phyloP scores from a whole-genome alignment of 2,797 vertebrate genomes.

The Borostomias antarcticus region DNA sequence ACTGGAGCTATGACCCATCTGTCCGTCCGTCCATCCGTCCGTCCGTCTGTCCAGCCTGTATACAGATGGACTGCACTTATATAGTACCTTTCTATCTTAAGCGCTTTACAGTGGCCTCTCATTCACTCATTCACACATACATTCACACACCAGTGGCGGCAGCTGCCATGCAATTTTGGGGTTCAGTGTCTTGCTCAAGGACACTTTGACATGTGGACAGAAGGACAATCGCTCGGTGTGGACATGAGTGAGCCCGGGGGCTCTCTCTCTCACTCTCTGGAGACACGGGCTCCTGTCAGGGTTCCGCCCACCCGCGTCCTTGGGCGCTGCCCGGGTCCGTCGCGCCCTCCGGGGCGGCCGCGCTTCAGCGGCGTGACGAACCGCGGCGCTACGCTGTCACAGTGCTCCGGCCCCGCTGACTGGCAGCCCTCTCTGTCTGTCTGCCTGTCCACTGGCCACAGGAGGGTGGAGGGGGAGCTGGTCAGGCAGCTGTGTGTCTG shows the following conservation, averaged over 20 bases:
- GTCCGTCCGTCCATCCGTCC: not conserved
- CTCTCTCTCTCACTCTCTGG: too few relatives aligned
- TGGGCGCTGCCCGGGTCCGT: constrained; percentile 21
- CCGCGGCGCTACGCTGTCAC: not conserved
- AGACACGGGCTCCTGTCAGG: constrained; percentile 54
- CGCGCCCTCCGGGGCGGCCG: constrained; percentile 14
- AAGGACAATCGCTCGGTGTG: too few relatives aligned
- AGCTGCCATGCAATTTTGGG: too few relatives aligned
- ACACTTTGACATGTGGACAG: too few relatives aligned
- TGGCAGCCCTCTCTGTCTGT: constrained; percentile 1
- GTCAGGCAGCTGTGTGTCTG: constrained; percentile 6
- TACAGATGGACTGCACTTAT: too few relatives aligned
- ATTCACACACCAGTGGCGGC: too few relatives aligned
- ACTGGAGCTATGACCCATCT: constrained; percentile 46
- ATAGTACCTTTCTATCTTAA: too few relatives aligned
- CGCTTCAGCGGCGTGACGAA: constrained; percentile 12
- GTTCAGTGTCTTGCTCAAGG: too few relatives aligned
- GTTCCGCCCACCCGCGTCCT: constrained; percentile 20
- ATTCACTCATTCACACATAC: too few relatives aligned
- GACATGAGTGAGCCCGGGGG: too few relatives aligned
- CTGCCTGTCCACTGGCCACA: not conserved
- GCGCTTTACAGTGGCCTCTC: too few relatives aligned
- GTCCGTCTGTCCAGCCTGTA: not conserved
- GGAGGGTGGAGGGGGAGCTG: not conserved
- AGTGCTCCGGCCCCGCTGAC: not conserved